Evolutionary conservation across 2,797 vertebrate species (phyloP), one percentile per base, ranked within the genome.

Genomic region (Sorex maritimensis): DNA sequence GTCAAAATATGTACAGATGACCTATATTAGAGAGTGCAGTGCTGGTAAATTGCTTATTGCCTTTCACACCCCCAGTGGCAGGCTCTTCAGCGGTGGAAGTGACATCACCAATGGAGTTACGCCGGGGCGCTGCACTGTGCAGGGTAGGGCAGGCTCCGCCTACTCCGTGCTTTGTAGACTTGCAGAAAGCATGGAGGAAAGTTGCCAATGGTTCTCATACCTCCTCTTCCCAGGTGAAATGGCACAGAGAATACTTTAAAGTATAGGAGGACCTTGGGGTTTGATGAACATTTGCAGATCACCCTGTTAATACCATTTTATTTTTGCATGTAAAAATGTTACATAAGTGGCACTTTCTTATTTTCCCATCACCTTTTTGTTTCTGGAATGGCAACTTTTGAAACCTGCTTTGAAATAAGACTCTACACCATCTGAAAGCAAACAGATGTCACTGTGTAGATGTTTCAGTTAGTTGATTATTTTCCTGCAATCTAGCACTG

Each of bases 81-180:
- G 97, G 97, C 97, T 97, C 95, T 98, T 97, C 97, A 96, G 96
- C 90, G 90, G 96, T 97, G 96, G 97, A 96, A 97, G 97, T 96
- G 97, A 97, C 97, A 93, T 96, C 97, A 96, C 97, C 97, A 96
- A 65, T 95, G 97, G 97, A 97, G 96, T 97, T 97, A 88, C 49
- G 83, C 97, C 96, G 97, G 96, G 96, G 97, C 86, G 63, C 94
- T 97, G 97, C 97, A 92, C 97, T 95, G 96, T 97, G 96, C 97
- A 90, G 96, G 92, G 94, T 95, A 95, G 4, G 86, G 92, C 97
- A 96, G 90, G 71, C 88, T 67, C 41, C 81, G 91, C 72, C 81
- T 81, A 72, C 95, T 97, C 96, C 92, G 83, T 97, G 95, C 96
- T 97, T 97, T 95, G 95, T 94, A 97, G 96, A 97, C 95, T 96